Conservation (phyloP, 2,113 vertebrate species). For the Geococcyx californianus region DNA sequence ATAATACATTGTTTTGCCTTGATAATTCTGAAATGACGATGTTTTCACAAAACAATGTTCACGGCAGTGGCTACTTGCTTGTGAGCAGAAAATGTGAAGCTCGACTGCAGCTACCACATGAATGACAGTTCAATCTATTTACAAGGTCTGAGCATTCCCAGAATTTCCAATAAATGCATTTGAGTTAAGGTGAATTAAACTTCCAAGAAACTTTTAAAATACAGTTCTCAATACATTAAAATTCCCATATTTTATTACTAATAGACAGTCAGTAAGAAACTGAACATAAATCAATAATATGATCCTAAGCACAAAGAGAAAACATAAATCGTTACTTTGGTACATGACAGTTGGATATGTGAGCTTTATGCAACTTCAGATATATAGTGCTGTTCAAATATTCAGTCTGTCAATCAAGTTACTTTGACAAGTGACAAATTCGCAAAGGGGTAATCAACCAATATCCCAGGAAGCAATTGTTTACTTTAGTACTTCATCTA, state of each 20-base stretch:
- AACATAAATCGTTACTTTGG: background rate
- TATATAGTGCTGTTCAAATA: background rate
- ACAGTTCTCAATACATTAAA: background rate
- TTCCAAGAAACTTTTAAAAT: background rate
- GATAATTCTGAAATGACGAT: background rate
- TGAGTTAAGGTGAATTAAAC: background rate
- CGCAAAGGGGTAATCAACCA: background rate
- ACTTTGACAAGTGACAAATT: constrained; percentile 8
- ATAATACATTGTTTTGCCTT: background rate
- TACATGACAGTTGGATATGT: background rate
- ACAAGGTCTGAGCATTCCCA: background rate
- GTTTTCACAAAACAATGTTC: background rate
- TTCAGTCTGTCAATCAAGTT: background rate
- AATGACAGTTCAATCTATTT: constrained; percentile 3
- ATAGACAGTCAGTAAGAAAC: background rate
- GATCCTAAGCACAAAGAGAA: background rate
- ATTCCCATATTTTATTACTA: background rate
- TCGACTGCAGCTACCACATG: background rate
- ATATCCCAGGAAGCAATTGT: background rate
- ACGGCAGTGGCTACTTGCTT: background rate
- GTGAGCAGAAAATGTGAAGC: background rate
- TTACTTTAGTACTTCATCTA: background rate
- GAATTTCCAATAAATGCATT: background rate
- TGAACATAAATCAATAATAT: background rate
- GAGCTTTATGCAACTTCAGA: background rate